These are phyloP conservation scores for Benthosema pterotum DNA, from an alignment of 2,797 vertebrate species.

Conservation along the genomic window DNA sequence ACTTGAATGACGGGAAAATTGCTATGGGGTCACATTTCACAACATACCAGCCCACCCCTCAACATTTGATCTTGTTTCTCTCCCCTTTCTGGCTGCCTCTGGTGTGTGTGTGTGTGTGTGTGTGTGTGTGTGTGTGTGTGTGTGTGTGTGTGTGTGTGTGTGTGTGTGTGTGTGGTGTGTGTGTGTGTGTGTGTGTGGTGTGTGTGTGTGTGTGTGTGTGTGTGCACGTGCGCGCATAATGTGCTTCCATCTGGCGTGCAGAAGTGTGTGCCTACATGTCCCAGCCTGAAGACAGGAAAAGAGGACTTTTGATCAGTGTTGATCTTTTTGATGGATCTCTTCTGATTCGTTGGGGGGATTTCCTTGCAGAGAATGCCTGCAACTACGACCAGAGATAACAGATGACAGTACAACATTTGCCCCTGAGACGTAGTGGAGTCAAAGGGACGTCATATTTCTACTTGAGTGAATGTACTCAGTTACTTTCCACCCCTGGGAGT, in stretches of 20 bases:
- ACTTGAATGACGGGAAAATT: constrained; percentile 61
- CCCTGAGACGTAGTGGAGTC: too few species aligned
- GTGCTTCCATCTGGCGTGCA: too few species aligned
- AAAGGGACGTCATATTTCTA: too few species aligned
- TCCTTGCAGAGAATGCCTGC: constrained; percentile 5
- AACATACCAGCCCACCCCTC: constrained; percentile 40
- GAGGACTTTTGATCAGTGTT: constrained; percentile 38
- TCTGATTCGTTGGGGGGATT: constrained; percentile 31
- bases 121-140: not conserved
- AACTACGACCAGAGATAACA: too few species aligned
- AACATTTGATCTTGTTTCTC: constrained; percentile 62
- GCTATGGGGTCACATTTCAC: constrained; percentile 64
- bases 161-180: not conserved
- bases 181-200: constrained; percentile 1
- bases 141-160: constrained; percentile 4
- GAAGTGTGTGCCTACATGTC: constrained; percentile 18
- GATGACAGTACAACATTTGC: too few species aligned
- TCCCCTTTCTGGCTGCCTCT: too few species aligned
- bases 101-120: not conserved
- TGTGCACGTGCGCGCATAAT: not conserved
- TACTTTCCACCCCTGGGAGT: not conserved
- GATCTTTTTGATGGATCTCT: constrained; percentile 29
- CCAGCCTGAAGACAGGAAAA: constrained; percentile 55
- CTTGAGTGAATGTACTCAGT: too few species aligned
- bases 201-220: constrained; percentile 15